phyloP scores from a whole-genome alignment of 2,888 invertebrate species.

The Synanthedon formicaeformis region DNA sequence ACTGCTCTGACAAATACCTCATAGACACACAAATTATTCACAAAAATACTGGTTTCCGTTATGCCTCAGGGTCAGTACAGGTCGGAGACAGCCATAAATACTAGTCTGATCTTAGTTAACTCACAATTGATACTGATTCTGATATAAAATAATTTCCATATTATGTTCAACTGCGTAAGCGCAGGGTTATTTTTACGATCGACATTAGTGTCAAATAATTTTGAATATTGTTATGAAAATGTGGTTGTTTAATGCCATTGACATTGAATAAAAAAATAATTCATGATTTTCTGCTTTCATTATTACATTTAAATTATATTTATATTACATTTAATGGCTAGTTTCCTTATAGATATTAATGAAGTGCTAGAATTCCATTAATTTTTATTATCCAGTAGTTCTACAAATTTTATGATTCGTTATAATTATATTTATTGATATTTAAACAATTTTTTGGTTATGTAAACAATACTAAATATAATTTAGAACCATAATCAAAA shows the following conservation, averaged over 20 bases:
- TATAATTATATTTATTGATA: too few relatives aligned
- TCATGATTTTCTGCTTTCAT: background rate
- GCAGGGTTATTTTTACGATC: background rate
- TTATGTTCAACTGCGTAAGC: background rate
- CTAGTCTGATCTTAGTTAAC: constrained; percentile 9
- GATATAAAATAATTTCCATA: background rate
- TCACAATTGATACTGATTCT: background rate
- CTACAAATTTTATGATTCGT: too few relatives aligned
- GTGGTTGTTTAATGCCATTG: background rate
- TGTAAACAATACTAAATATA: too few relatives aligned
- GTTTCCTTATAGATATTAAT: too few relatives aligned
- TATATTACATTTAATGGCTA: too few relatives aligned
- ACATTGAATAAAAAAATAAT: background rate
- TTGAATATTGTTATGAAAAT: background rate
- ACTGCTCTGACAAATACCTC: too few relatives aligned
- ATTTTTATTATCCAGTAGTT: too few relatives aligned
- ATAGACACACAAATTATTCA: background rate
- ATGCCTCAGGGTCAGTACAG: constrained; percentile 11
- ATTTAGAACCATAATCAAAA: too few relatives aligned
- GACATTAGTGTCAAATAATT: background rate
- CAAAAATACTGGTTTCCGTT: constrained; percentile 1
- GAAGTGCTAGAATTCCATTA: too few relatives aligned
- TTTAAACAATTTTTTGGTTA: too few relatives aligned
- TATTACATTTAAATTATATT: too few relatives aligned
- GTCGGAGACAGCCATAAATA: constrained; percentile 14